phyloP scores from a whole-genome alignment of 2,113 vertebrate species.

The Pachyramphus minor region DNA sequence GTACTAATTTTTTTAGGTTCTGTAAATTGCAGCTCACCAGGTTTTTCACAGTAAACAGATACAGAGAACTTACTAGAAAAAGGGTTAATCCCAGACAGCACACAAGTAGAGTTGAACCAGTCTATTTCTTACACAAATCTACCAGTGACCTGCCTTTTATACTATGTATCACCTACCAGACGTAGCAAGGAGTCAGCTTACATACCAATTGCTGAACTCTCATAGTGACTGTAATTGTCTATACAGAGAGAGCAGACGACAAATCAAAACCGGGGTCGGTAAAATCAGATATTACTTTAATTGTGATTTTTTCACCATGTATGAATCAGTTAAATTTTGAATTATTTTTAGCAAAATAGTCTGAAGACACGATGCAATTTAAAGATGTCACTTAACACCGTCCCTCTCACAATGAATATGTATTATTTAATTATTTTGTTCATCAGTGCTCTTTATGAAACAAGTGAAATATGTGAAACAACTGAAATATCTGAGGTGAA shows the following conservation, averaged over 20 bases:
- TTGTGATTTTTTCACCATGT: background rate
- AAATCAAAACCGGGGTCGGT: background rate
- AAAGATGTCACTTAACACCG: background rate
- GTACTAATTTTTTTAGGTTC: background rate
- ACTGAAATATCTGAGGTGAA: background rate
- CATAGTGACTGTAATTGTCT: background rate
- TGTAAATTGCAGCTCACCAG: background rate
- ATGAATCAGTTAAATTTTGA: background rate
- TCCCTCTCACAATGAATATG: background rate
- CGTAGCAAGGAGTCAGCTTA: background rate
- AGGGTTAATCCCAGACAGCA: background rate
- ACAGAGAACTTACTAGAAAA: background rate
- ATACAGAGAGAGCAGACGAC: background rate
- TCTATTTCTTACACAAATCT: background rate
- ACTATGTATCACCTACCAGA: background rate
- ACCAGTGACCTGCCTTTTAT: background rate
- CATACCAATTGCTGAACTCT: background rate
- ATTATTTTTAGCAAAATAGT: conserved; percentile 17
- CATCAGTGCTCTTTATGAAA: background rate
- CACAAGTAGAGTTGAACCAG: background rate
- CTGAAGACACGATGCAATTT: background rate
- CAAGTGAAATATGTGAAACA: background rate
- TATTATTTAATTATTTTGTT: background rate
- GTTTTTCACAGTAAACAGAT: background rate
- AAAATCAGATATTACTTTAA: background rate